Evolutionary conservation across 1,140 invertebrate species (phyloP).

Genomic region (Euglossa dilemma): DNA sequence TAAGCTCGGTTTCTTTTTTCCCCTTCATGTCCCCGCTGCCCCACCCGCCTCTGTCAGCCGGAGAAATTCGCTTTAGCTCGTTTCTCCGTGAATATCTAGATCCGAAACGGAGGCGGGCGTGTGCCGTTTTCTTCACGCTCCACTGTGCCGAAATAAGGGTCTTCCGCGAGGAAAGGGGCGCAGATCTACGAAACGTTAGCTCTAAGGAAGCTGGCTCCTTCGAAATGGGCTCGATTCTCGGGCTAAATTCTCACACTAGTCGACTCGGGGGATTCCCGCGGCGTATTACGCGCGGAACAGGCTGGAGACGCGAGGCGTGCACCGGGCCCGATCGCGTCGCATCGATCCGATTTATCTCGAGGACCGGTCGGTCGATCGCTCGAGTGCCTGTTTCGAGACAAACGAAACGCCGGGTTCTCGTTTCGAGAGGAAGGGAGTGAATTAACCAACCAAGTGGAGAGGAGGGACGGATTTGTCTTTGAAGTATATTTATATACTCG

Average conservation of each 20-base stretch:
- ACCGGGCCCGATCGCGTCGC: constrained; percentile 15
- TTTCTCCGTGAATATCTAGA: constrained; percentile 49
- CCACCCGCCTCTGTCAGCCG: not conserved
- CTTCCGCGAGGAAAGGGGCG: constrained; percentile 21
- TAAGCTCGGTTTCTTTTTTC: not conserved
- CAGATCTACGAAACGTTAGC: constrained; percentile 41
- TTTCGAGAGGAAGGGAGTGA: not conserved
- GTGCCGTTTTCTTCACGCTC: constrained; percentile 66
- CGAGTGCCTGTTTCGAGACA: not conserved
- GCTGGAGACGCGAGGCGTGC: not conserved
- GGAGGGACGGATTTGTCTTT: not conserved
- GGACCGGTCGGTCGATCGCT: constrained; percentile 15
- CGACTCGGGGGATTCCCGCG: constrained; percentile 31
- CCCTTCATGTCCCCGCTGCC: not conserved
- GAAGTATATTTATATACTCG: constrained; percentile 25
- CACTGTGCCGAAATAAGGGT: constrained; percentile 69
- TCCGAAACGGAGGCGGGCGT: constrained; percentile 20
- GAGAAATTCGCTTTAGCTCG: constrained; percentile 52
- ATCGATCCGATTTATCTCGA: constrained; percentile 28
- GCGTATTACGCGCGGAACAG: not conserved
- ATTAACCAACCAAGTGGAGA: not conserved
- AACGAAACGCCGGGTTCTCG: constrained; percentile 19
- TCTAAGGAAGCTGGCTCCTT: constrained; percentile 24
- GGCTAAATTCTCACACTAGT: constrained; percentile 68
- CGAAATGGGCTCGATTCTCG: constrained; percentile 65